phyloP scores from a whole-genome alignment of 2,113 vertebrate genomes.

The Poecile atricapillus region DNA sequence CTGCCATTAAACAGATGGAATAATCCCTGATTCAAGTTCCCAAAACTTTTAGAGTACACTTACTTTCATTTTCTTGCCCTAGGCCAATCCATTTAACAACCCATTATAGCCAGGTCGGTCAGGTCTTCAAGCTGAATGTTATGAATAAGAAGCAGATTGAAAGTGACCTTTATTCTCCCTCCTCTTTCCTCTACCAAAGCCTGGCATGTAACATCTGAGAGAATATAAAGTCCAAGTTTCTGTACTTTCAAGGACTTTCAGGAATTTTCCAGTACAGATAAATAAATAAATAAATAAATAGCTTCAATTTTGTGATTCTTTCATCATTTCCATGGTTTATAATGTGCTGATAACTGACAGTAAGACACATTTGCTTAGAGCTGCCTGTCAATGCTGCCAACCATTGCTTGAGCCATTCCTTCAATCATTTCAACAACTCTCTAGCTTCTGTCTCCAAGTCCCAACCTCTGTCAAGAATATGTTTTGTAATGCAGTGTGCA shows the following conservation, averaged over 20 bases:
- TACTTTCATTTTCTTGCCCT: slow-evolving; percentile 39
- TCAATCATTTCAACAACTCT: background rate
- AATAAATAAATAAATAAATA: background rate
- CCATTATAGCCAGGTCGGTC: background rate
- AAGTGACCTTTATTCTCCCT: slow-evolving; percentile 12
- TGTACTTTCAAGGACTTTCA: background rate
- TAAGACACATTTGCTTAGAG: background rate
- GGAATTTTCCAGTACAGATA: background rate
- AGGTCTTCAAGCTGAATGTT: background rate
- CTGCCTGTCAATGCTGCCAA: background rate
- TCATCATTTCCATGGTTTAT: background rate
- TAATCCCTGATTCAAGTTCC: slow-evolving; percentile 8
- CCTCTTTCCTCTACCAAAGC: background rate
- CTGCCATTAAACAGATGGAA: background rate
- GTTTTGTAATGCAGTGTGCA: background rate
- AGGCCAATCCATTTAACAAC: slow-evolving; percentile 37
- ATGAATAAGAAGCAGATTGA: slow-evolving; percentile 21
- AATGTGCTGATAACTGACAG: background rate
- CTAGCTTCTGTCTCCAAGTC: background rate
- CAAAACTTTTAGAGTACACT: slow-evolving; percentile 18
- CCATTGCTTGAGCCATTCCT: background rate
- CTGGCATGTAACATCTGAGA: background rate
- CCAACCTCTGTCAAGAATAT: background rate
- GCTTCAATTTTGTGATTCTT: background rate
- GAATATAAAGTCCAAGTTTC: background rate